Evolutionary conservation across 2,888 invertebrate genomes (phyloP), one percentile per base, ranked within the genome.

Genomic region (Sarcophaga caerulescens): DNA sequence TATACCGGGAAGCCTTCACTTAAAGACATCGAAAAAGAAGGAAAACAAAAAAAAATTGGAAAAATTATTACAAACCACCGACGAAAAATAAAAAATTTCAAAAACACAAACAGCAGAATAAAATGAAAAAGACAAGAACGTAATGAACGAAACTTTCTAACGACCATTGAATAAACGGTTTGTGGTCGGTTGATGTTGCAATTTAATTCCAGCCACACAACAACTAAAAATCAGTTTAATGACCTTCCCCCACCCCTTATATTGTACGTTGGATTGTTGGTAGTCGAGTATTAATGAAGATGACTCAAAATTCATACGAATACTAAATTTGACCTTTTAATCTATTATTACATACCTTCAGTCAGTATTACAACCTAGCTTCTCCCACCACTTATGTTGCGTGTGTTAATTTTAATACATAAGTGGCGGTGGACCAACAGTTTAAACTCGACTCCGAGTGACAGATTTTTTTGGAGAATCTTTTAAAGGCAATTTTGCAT

Each of bases 121-220:
- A 12, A 60, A 60, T 60, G n/a, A 47, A 47, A 25, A 66, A 81
- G 25, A 52, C 21, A 66, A 23, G 19, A 63, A 70, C 3, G 10
- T 65, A 63, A 70, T 3, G 4, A 45, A 71, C 65, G 23, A 62
- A 60, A 47, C n/a, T 76, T 63, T 77, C 66, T 77, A 77, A 82
- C 77, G 45, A 35, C 76, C 65, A 60, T 47, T 47, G 60, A 77
- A 76, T 23, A 76, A 76, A 69, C 69, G 63, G 63, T 19, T 76
- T 62, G 62, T 57, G 81, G 81, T 14, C 69, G 47, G 52, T 62
- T 35, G 52, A 62, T 75, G 75, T 60, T 75, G 69, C 57, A 81
- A 63, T 81, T 75, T 57, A 44, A 52, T n/a, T 62, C 12, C 14
- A 17, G 47, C 25, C n/a, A 47, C 35, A 14, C 14, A 47, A 14